Conservation (phyloP, 2,113 vertebrate genomes). For the Periophthalmus modestus region DNA sequence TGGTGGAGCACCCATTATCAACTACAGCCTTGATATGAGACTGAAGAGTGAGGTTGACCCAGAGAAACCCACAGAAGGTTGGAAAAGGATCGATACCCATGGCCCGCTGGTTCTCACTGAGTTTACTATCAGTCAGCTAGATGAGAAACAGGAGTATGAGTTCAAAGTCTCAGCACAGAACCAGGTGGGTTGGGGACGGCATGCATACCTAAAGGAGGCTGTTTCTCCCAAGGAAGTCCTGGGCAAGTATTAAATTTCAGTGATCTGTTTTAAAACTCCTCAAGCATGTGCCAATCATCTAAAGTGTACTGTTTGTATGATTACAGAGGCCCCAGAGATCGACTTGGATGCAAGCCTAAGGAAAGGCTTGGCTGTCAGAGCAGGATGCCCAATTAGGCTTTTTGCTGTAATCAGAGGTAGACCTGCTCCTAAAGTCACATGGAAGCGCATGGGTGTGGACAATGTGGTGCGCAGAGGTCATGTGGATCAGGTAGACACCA, state of each 20-base stretch:
- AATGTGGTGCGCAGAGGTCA: conserved; percentile 93
- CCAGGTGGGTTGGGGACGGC: conserved; percentile 94
- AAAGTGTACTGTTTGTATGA: conserved; percentile 6
- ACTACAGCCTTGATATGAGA: conserved; percentile 91
- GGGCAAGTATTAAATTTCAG: conserved; percentile 72
- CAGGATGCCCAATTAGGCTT: conserved; percentile 95
- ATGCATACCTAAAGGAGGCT: conserved; percentile 92
- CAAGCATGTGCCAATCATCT: neutral
- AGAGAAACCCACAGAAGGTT: conserved; percentile 88
- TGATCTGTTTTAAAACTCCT: neutral
- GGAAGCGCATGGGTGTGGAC: conserved; percentile 91
- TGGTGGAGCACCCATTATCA: conserved; percentile 93
- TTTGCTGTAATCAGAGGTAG: conserved; percentile 94
- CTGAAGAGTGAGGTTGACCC: conserved; percentile 83
- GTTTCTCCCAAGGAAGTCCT: conserved; percentile 93
- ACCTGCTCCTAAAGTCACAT: conserved; percentile 93
- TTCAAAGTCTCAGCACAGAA: conserved; percentile 97
- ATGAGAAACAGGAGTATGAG: conserved; percentile 92
- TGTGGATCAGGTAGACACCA: conserved; percentile 94
- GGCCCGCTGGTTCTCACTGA: conserved; percentile 90
- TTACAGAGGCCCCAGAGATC: conserved; percentile 93
- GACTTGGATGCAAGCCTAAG: conserved; percentile 96
- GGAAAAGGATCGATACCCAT: conserved; percentile 90
- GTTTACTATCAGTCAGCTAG: conserved; percentile 88
- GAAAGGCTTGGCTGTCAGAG: conserved; percentile 90